Evolutionary conservation across 2,888 invertebrate species (phyloP).

Genomic region (Ceriagrion tenellum): DNA sequence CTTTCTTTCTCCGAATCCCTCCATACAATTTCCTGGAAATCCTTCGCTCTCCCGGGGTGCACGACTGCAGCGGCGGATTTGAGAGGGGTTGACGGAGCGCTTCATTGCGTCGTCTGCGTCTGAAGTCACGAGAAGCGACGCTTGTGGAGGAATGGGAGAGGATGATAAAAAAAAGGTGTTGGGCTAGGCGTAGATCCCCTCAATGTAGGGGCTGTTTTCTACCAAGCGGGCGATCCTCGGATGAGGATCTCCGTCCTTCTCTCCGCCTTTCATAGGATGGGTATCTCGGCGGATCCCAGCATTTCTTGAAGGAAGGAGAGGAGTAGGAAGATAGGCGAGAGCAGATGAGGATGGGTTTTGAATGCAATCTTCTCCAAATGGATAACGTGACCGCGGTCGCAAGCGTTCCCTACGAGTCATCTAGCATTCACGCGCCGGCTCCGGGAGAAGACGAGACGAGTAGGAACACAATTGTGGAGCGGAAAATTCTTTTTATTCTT

Average conservation of each 20-base stretch:
- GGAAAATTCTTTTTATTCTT: neutral
- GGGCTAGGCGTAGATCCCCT: neutral
- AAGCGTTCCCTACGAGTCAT: neutral
- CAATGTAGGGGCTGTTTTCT: neutral
- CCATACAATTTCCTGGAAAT: neutral
- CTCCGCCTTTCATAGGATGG: neutral
- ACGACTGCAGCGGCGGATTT: neutral
- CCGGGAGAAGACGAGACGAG: neutral
- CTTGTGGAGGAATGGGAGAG: no score
- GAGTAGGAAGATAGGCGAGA: neutral
- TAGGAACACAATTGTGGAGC: neutral
- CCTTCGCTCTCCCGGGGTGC: neutral
- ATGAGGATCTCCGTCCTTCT: neutral
- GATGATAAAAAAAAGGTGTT: no score
- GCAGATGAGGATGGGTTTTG: neutral
- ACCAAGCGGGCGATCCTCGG: neutral
- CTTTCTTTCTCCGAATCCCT: neutral
- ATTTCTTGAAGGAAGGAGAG: neutral
- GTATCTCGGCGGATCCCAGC: neutral
- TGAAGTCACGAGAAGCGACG: no score
- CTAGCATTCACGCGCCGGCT: slow-evolving; percentile 5
- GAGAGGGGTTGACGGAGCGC: neutral
- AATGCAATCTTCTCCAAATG: slow-evolving; percentile 18
- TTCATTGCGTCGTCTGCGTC: neutral
- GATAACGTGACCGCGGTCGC: slow-evolving; percentile 6